These are phyloP conservation scores for Alloscopus bannaensis DNA, from an alignment of 2,888 invertebrate species.

Conservation along the genomic window DNA sequence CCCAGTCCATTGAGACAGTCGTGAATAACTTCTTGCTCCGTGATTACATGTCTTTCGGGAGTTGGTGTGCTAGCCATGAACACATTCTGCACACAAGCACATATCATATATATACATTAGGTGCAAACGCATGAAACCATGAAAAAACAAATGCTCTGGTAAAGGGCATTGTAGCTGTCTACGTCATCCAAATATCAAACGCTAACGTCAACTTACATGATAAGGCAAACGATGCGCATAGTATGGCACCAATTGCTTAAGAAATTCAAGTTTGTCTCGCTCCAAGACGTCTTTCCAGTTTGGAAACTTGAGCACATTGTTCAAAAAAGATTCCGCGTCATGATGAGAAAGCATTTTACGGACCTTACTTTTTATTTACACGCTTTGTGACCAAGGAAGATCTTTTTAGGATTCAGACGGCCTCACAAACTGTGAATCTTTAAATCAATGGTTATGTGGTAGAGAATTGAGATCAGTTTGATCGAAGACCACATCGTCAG, in stretches of 20 bases:
- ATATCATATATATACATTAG: background rate
- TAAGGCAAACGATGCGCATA: conserved; percentile 39
- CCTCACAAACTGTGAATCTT: too few relatives aligned
- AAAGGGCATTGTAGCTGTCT: too few relatives aligned
- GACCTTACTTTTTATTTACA: too few relatives aligned
- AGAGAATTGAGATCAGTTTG: too few relatives aligned
- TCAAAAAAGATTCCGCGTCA: conserved; percentile 43
- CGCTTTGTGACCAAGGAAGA: too few relatives aligned
- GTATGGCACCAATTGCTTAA: conserved; percentile 28
- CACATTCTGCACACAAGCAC: conserved; percentile 39
- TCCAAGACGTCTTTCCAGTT: conserved; percentile 55
- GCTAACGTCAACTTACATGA: conserved; percentile 34
- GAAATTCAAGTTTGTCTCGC: conserved; percentile 49
- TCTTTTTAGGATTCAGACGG: too few relatives aligned
- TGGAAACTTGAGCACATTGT: conserved; percentile 35
- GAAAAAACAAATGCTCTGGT: too few relatives aligned
- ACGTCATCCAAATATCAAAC: conserved; percentile 5
- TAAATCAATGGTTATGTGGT: too few relatives aligned
- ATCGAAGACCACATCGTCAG: too few relatives aligned
- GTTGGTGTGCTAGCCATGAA: conserved; percentile 31
- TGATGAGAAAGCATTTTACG: conserved; percentile 36
- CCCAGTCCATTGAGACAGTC: conserved; percentile 56
- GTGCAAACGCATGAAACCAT: too few relatives aligned
- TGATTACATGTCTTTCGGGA: conserved; percentile 44
- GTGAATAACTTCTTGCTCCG: conserved; percentile 29